Percentiles rank a stretch among this genome's conserved stretches.
Conservation (phyloP, 2,113 vertebrate species). For the Murina feae region DNA sequence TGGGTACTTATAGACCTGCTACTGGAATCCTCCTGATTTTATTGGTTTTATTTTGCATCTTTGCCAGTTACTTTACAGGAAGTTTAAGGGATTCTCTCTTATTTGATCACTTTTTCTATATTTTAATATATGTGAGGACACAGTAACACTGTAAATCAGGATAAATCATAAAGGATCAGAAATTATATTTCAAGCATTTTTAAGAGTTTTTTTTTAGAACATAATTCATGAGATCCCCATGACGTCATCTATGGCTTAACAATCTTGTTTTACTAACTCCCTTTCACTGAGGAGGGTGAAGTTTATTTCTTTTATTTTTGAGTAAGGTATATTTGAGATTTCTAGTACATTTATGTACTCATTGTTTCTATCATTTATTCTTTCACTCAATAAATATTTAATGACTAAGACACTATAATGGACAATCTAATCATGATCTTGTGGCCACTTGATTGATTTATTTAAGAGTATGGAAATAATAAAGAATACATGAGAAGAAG, state of each 20-base stretch:
- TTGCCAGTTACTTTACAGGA: constrained; percentile 13
- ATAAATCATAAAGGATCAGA: constrained; percentile 4
- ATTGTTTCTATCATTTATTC: constrained; percentile 26
- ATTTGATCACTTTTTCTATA: background rate
- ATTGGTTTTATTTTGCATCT: background rate
- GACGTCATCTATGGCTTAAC: background rate
- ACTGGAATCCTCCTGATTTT: background rate
- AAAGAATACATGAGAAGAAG: constrained; percentile 25
- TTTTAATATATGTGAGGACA: constrained; percentile 8
- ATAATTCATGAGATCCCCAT: background rate
- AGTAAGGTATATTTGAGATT: background rate
- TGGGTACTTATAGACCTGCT: background rate
- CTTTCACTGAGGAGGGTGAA: background rate
- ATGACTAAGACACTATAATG: background rate
- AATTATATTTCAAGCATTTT: background rate
- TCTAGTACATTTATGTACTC: background rate
- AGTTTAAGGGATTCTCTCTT: background rate
- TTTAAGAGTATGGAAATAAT: constrained; percentile 32
- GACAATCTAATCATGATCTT: background rate
- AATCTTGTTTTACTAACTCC: background rate
- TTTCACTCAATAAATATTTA: background rate
- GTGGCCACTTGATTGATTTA: background rate
- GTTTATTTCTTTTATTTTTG: background rate
- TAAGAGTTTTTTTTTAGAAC: background rate
- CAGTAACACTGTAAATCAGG: background rate